Conservation (phyloP, 2,888 invertebrate genomes). For the Penaeus monodon region DNA sequence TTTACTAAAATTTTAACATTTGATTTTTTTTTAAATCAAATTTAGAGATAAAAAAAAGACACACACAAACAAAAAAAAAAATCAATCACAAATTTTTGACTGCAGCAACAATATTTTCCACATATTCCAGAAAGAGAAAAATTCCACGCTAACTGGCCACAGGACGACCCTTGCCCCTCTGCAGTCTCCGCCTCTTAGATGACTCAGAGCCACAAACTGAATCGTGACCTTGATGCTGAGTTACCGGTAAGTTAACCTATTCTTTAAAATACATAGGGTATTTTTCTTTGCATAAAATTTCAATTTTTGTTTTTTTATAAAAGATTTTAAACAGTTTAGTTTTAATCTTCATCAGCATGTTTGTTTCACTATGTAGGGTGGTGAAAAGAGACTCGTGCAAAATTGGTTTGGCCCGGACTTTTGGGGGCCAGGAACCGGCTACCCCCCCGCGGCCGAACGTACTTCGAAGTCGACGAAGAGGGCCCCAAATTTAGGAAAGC, state of each 20-base stretch:
- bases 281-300: background rate
- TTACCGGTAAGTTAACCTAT: conserved; percentile 76
- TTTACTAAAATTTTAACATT: too few species aligned
- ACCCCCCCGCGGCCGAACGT: conserved; percentile 96
- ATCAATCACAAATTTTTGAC: too few species aligned
- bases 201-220: conserved; percentile 92
- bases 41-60: too few species aligned
- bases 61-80: too few species aligned
- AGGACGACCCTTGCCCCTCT: conserved; percentile 79
- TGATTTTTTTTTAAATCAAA: too few species aligned
- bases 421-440: conserved; percentile 91
- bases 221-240: conserved; percentile 89
- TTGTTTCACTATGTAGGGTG: conserved; percentile 76
- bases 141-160: conserved; percentile 90
- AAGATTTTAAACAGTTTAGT: background rate
- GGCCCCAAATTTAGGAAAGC: conserved; percentile 91
- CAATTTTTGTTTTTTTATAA: background rate
- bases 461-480: conserved; percentile 99
- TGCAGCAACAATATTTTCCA: too few species aligned
- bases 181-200: conserved; percentile 85
- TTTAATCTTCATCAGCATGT: background rate
- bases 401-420: conserved; percentile 86
- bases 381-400: conserved; percentile 93
- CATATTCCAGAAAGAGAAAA: conserved; percentile 82
- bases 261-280: background rate